Base-by-base conservation (phyloP, 2,113 vertebrate species). In the Recurvirostra avosetta region DNA sequence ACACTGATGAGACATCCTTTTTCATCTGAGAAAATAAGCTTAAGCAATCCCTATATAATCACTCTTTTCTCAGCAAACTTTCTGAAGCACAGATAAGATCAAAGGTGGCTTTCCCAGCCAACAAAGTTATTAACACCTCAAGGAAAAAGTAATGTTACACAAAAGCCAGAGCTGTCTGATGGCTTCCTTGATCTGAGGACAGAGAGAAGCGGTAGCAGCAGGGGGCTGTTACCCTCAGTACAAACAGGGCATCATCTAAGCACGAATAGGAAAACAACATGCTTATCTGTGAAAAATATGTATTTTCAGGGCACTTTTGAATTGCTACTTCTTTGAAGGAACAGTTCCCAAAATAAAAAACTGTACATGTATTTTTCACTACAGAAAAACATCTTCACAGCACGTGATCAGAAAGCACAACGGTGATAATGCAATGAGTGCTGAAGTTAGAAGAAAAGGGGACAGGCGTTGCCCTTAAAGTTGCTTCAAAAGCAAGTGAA, bases 11-110 rank as follows among this genome's bases (percentile, higher is more conserved):
- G 68, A 86, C 81, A 91, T 70, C 27, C 36, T 80, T 93, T 92
- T 94, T 85, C 73, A 87, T 93, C 87, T 85, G 53, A 94, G 84
- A 89, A 89, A 50, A 90, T 50, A 91, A 94, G 81, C 70, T 78
- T 91, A 94, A 94, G 62, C 36, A 75, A 87, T 78, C 34, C 84
- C 84, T 85, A 61, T 10, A 61, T 71, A 85, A 95, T 85, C 87
- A 58, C 71, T 81, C 70, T 78, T 68, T 85, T 91, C 62, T 63
- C 58, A 47, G 41, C 34, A 91, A 94, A 79, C 85, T 88, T 85
- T 92, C 77, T 90, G 74, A 32, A 91, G 74, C 53, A 41, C 58
- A 75, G 74, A 36, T 53, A 94, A 96, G 93, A 96, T 94, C 92
- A 96, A 96, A 96, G 81, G 77, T 76, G 43, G 81, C 40, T 86